Evolutionary conservation across 2,797 vertebrate genomes (phyloP).

Genomic region (Ctenopoma multispine): DNA sequence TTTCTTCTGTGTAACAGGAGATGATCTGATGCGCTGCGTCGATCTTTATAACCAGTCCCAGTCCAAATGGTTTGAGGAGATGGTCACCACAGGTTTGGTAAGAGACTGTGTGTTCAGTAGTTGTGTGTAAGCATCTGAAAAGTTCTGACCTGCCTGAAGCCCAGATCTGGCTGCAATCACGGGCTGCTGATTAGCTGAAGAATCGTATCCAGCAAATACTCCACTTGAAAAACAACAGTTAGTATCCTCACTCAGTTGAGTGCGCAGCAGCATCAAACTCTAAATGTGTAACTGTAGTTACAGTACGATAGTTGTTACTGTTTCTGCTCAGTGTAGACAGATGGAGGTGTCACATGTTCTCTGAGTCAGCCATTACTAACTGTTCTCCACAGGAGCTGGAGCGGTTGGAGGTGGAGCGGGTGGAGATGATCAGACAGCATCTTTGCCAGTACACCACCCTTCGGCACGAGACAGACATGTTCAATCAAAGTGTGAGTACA

Average conservation of each 20-base stretch:
- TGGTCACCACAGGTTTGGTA: constrained; percentile 98
- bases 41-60: constrained; percentile 98
- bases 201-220: too few relatives aligned
- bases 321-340: not conserved
- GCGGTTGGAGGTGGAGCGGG: constrained; percentile 94
- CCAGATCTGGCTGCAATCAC: too few relatives aligned
- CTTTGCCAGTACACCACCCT: constrained; percentile 97
- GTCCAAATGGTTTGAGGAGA: constrained; percentile 99
- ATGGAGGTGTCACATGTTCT: not conserved
- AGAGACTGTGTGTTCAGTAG: too few relatives aligned
- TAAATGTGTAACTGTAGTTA: too few relatives aligned
- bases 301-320: not conserved
- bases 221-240: too few relatives aligned
- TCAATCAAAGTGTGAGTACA: constrained; percentile 97
- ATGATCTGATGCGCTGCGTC: constrained; percentile 97
- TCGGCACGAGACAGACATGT: constrained; percentile 98
- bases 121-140: too few relatives aligned
- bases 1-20: constrained; percentile 82
- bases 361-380: not conserved
- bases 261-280: too few relatives aligned
- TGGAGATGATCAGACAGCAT: constrained; percentile 96
- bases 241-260: too few relatives aligned
- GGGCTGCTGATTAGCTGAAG: too few relatives aligned
- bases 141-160: too few relatives aligned
- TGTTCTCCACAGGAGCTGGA: constrained; percentile 90